Evolutionary conservation across 2,797 vertebrate genomes (phyloP), one percentile per base, ranked within the genome.

Genomic region (Macrochelys suwanniensis): DNA sequence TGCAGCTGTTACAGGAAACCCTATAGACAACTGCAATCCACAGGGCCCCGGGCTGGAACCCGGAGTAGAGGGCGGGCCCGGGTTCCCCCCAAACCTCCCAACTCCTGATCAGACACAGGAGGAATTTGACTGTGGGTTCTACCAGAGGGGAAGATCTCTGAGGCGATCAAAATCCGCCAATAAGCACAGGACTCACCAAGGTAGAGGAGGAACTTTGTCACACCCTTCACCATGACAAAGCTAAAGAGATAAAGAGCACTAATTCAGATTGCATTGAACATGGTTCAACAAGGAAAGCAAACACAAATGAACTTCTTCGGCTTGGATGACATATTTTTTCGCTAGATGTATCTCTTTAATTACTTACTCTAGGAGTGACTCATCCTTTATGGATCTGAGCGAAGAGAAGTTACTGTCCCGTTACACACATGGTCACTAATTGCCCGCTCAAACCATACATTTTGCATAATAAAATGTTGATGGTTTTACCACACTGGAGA

Each of bases 401-500:
- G 56, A 88, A 54, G 86, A 92, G 82, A 47, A 88, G 84, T 68
- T 83, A 88, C 47, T 94, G 83, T 93, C 89, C 87, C 85, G 37
- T 80, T 93, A 5, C 78, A 80, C 79, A 90, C 94, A 90, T 88
- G 87, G 78, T 77, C 61, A 23, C 88, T 97, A 85, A 92, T 42
- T 96, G 81, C 61, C 92, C 95, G 94, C 86, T 88, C 88, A 81
- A 93, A 82, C 81, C 85, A 82, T 95, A 88, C 91, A 91, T 93
- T 92, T 96, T 93, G 93, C 91, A 79, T 95, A 95, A 1, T 92
- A 91, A 97, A 97, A 95, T 96, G 80, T 81, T 85, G 92, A 13
- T 94, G 94, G 87, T 93, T 96, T 91, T 88, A 2, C 68, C 91
- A 25, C 33, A 47, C 54, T 95, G 83, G 87, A 92, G 57, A 92